phyloP scores from a whole-genome alignment of 2,888 invertebrate species.

The Dryomyza anilis region DNA sequence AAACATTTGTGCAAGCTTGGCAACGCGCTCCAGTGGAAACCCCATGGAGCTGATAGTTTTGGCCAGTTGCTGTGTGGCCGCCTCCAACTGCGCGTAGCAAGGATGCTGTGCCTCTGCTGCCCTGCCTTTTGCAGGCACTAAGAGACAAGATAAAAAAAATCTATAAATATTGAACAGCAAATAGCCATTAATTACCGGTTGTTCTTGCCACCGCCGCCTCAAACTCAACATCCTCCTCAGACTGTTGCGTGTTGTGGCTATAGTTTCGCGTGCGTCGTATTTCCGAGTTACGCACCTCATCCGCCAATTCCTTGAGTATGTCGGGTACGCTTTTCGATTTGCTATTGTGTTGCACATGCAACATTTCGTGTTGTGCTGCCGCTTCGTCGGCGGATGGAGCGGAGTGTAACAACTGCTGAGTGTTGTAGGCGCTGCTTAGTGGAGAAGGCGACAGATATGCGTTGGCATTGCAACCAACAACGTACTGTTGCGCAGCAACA shows the following conservation, averaged over 20 bases:
- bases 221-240: not conserved
- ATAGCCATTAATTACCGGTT: no score
- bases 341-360: no score
- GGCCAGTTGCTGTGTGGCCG: slow-evolving; percentile 70
- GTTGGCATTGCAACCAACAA: slow-evolving; percentile 24
- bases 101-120: no score
- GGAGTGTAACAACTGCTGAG: not conserved
- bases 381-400: not conserved
- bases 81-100: slow-evolving; percentile 40
- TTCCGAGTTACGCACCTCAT: slow-evolving; percentile 66
- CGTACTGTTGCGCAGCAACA: slow-evolving; percentile 3
- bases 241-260: slow-evolving; percentile 62
- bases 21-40: slow-evolving; percentile 80
- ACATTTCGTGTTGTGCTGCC: no score
- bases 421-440: not conserved
- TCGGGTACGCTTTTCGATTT: slow-evolving; percentile 74
- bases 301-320: slow-evolving; percentile 76
- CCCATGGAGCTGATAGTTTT: slow-evolving; percentile 85
- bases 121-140: no score
- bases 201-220: no score
- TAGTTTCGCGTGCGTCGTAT: slow-evolving; percentile 64
- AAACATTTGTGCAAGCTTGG: slow-evolving; percentile 76
- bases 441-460: slow-evolving; percentile 5
- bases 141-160: not conserved
- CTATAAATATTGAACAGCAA: not conserved